Base-by-base conservation (phyloP, 1,140 invertebrate genomes). In the Sycobia sp. region DNA sequence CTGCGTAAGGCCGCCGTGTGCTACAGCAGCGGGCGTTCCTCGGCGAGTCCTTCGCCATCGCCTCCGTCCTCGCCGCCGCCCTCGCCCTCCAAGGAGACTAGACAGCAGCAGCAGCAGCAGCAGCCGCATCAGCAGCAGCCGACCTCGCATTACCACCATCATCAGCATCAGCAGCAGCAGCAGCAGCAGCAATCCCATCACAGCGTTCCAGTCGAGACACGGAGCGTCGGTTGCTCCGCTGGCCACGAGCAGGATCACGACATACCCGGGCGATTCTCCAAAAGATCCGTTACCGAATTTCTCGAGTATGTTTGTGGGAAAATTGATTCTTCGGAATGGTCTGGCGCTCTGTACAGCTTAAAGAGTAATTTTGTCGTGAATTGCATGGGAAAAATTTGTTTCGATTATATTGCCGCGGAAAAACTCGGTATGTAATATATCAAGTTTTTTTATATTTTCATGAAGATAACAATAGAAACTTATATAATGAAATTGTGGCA, bases 1-100 rank as follows among this genome's bases (percentile, higher is more conserved):
- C 78, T 86, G 74, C 83, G 84, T 71, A 83, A 84, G 75, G 84
- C 84, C 67, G 78, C 80, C 57, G 79, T 82, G 69, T 81, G 73
- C 74, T 82, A 81, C 79, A 80, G 73, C 75, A 76, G 78, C 74
- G 79, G 77, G 72, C 78, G 77, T 67, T 69, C 58, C 13, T 51
- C 76, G 68, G 74, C 67, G 72, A 80, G 77, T 71, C 74, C 77
- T 68, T 74, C 77, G 69, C 76, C 78, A 69, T 80, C 79, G 66
- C 78, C 79, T 65, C 76, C 79, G 68, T 76, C 77, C 62, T 79
- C 78, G 71, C 79, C 78, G 65, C 77, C 79, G 55, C 71, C 78
- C 64, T 80, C 79, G 70, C 77, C 78, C 68, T 69, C 73, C 71
- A 80, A 81, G 72, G 74, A 77, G 69, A 53, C 71, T 71, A 66